Base-by-base conservation (phyloP, 2,888 invertebrate genomes). In the Digitonthophagus gazella region DNA sequence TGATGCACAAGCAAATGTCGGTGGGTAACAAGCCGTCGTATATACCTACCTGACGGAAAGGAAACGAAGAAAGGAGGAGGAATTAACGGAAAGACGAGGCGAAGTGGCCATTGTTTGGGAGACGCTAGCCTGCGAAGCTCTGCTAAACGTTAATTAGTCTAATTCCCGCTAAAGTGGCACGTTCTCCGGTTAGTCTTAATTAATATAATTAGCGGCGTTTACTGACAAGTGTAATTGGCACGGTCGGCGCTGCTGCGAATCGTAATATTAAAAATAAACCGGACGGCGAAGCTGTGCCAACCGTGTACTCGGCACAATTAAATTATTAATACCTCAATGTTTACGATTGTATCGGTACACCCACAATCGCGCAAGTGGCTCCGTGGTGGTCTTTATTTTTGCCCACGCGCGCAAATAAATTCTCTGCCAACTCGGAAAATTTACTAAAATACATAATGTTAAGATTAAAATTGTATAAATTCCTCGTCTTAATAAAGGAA, bases 151-250 rank as follows among this genome's bases (percentile, higher is more conserved):
- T 71, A 71, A 71, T 71, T 71, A 71, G 71, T 66, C 65, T 65
- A 70, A 70, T 67, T 70, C 58, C 61, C 64, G 28, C 16, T 3
- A 18, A 20, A 20, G 61, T 19, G 61, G 61, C 61, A 20, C 20
- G 61, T 18, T 16, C 72, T 72, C 73, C 75, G 76, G 71, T 73
- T 74, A 75, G 72, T 72, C 67, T 74, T 77, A 77, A 78, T 78
- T 76, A 78, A 76, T 76, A 74, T 75, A 76, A 77, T 78, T 76
- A 76, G 71, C 58, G 71, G 71, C 69, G 68, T 71, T 71, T 69
- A 67, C 72, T 71, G 71, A 71, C 71, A 69, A 68, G 65, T 65
- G 64, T 67, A 70, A 70, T 65, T 70, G 70, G 66, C 66, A 67
- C 65, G 54, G 66, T 44, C 69, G 72, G 18, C 65, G 54, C 55